Evolutionary conservation across 2,888 invertebrate genomes (phyloP).

Genomic region (Cenopis cana): DNA sequence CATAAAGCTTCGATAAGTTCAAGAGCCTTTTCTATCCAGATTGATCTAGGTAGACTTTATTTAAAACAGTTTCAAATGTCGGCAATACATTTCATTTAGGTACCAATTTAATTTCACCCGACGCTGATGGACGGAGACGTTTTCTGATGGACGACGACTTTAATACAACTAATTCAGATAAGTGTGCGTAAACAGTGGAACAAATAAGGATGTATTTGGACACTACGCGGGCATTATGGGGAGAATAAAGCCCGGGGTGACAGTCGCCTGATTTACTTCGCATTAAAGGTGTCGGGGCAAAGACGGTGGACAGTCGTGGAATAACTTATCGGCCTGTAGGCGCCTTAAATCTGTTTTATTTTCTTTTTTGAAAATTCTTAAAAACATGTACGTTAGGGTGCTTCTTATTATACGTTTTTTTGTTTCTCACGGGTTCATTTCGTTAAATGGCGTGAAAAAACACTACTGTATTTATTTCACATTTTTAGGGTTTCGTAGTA

Average conservation of each 20-base stretch:
- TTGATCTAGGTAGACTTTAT: slow-evolving; percentile 28
- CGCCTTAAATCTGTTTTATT: slow-evolving; percentile 17
- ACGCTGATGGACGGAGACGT: slow-evolving; percentile 26
- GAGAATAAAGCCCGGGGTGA: slow-evolving; percentile 37
- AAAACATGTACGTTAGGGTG: no score
- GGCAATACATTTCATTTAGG: slow-evolving; percentile 25
- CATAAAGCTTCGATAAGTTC: neutral
- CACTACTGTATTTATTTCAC: no score
- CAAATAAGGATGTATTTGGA: slow-evolving; percentile 53
- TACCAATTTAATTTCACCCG: slow-evolving; percentile 30
- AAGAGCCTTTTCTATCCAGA: slow-evolving; percentile 12
- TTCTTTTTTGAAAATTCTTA: slow-evolving; percentile 1
- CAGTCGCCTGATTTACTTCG: slow-evolving; percentile 39
- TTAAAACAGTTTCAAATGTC: slow-evolving; percentile 44
- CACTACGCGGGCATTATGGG: slow-evolving; percentile 46
- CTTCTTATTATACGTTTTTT: no score
- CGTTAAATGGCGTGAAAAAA: no score
- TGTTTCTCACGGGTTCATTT: no score
- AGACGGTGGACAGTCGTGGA: slow-evolving; percentile 33
- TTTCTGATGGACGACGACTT: slow-evolving; percentile 31
- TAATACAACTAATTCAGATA: slow-evolving; percentile 45
- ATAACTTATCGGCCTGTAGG: slow-evolving; percentile 38
- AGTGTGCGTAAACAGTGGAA: slow-evolving; percentile 49
- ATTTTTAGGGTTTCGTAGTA: no score
- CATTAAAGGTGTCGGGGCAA: slow-evolving; percentile 41